Evolutionary conservation across 2,113 vertebrate genomes (phyloP), one percentile per base, ranked within the genome.

Genomic region (Oreochromis spilurus): DNA sequence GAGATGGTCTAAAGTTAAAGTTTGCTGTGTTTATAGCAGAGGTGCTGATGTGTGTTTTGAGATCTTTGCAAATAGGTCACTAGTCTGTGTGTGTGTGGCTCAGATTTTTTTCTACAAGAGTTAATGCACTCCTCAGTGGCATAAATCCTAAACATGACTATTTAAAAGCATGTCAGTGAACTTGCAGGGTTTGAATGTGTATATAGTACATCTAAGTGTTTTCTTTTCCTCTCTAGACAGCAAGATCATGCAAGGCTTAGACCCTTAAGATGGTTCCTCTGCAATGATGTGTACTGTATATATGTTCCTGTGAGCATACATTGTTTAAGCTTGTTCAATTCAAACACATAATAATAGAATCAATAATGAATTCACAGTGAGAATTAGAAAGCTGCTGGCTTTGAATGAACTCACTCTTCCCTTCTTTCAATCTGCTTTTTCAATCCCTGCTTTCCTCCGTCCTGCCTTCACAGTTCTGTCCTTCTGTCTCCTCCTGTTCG

Each of bases 391-490:
- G 57, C 75, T 67, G 17, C 40, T 87, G 26, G 21, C 57, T 24
- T 55, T 87, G 67, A 84, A 60, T 91, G 58, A 89, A 89, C 78
- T 91, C 75, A 86, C 72, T 77, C 78, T 60, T 77, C 29, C 21
- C 16, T 8, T 58, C 31, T 81, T 83, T 89, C n/a, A 52, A 40
- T 85, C 26, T 79, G 14, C 40, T 72, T 62, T 84, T 87, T 65
- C 50, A 83, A 67, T 81, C 84, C 26, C 29, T 43, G 45, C 45
- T 77, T 34, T 29, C 45, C 80, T 79, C 84, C 13, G 17, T 34
- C 65, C 60, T 67, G 58, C 78, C 85, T 53, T 79, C 55, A 54
- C 85, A 86, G 70, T 84, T 86, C 84, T 82, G 40, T 81, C 84
- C 89, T 83, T 45, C 72, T 65, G 55, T 81, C 60, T 58, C 83